Evolutionary conservation across 2,888 invertebrate genomes (phyloP).

Genomic region (Acleris emargana): DNA sequence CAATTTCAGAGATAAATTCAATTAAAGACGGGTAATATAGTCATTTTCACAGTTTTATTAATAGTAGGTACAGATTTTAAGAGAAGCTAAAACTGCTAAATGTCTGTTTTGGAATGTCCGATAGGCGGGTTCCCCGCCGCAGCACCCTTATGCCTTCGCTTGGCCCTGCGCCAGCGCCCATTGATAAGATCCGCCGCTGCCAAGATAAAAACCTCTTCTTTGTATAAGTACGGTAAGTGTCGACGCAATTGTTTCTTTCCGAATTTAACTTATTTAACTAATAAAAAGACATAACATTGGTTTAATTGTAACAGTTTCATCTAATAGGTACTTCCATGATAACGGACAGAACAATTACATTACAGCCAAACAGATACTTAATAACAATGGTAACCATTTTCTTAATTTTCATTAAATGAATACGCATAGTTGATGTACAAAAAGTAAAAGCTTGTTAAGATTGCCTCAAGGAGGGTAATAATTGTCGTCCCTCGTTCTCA

Average conservation of each 20-base stretch:
- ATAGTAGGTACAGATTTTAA: too few relatives aligned
- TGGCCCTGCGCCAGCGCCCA: conserved; percentile 65
- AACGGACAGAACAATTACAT: too few relatives aligned
- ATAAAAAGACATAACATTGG: too few relatives aligned
- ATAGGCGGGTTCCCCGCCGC: background rate
- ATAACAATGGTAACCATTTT: too few relatives aligned
- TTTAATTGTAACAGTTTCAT: too few relatives aligned
- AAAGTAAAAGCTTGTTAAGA: background rate
- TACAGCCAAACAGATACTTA: too few relatives aligned
- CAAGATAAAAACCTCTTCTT: conserved; percentile 63
- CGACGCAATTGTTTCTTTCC: conserved; percentile 50
- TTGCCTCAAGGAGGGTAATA: background rate
- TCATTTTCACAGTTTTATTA: too few relatives aligned
- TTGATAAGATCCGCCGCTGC: conserved; percentile 65
- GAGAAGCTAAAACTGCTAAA: too few relatives aligned
- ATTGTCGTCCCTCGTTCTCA: background rate
- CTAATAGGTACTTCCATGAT: too few relatives aligned
- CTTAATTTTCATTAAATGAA: background rate
- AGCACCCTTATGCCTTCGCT: conserved; percentile 44
- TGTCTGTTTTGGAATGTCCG: background rate
- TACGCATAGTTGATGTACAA: background rate
- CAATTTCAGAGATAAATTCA: too few relatives aligned
- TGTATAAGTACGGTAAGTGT: conserved; percentile 50
- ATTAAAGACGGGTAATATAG: too few relatives aligned
- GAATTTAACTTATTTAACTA: background rate